phyloP scores from a whole-genome alignment of 2,888 invertebrate genomes.

The Ophraella communa region DNA sequence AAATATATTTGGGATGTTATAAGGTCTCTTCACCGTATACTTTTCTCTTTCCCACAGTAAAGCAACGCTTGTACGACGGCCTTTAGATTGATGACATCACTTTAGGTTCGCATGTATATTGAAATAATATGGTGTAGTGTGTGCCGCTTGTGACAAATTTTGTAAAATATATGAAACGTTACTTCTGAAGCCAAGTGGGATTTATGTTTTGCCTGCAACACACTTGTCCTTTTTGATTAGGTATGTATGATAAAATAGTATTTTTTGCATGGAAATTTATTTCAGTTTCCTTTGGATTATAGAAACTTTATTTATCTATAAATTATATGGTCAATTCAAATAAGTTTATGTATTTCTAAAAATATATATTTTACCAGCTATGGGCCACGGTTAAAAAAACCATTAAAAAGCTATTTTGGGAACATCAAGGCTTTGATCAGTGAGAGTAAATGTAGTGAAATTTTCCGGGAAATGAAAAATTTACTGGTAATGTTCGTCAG shows the following conservation, averaged over 20 bases:
- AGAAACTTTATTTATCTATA: no score
- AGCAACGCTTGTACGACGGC: slow-evolving; percentile 40
- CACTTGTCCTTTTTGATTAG: slow-evolving; percentile 24
- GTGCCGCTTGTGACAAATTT: slow-evolving; percentile 50
- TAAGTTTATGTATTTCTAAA: no score
- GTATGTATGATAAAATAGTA: slow-evolving; percentile 2
- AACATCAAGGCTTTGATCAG: no score
- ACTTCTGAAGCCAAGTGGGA: slow-evolving; percentile 33
- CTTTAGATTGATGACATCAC: slow-evolving; percentile 56
- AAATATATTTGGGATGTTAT: slow-evolving; percentile 56
- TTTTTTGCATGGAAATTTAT: no score
- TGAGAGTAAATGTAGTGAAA: no score
- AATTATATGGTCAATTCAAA: no score
- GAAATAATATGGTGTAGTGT: slow-evolving; percentile 53
- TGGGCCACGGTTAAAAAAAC: no score
- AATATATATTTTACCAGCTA: no score
- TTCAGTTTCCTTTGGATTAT: no score
- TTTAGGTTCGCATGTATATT: slow-evolving; percentile 54
- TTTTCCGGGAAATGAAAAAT: no score
- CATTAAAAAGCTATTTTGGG: no score
- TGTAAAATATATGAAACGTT: slow-evolving; percentile 41
- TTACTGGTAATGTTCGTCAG: no score
- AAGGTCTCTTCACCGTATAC: slow-evolving; percentile 42
- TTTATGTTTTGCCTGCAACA: slow-evolving; percentile 28
- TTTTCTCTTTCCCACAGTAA: slow-evolving; percentile 43